Evolutionary conservation across 2,797 vertebrate genomes (phyloP).

Genomic region (Tragelaphus oryx): DNA sequence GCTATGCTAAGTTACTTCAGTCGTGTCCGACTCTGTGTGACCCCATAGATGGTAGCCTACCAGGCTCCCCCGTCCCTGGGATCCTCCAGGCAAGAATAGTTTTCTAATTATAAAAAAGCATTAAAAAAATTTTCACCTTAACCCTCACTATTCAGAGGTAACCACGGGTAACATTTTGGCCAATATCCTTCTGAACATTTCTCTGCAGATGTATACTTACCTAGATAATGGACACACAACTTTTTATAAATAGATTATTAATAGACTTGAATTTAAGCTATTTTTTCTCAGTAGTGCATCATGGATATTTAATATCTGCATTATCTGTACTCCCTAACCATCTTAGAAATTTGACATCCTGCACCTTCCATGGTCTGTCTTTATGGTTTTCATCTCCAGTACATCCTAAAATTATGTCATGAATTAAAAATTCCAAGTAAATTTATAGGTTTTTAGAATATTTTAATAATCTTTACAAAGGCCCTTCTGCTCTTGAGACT

Average conservation of each 20-base stretch:
- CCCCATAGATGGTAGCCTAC: no score
- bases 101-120: neutral
- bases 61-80: no score
- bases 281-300: neutral
- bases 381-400: neutral
- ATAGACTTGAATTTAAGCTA: neutral
- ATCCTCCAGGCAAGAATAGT: no score
- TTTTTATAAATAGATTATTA: neutral
- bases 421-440: neutral
- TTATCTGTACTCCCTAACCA: neutral
- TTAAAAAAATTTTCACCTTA: neutral
- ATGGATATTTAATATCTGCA: neutral
- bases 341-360: neutral
- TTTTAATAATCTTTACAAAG: neutral
- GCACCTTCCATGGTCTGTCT: neutral
- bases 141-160: neutral
- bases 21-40: no score
- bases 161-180: neutral
- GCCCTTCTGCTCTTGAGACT: neutral
- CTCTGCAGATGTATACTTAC: neutral
- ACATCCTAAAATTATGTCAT: neutral
- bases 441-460: neutral
- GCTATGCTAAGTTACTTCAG: no score
- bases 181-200: neutral
- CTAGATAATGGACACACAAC: neutral